These are phyloP conservation scores for Xiphophorus birchmanni DNA, from an alignment of 2,797 vertebrate species.

Conservation along the genomic window DNA sequence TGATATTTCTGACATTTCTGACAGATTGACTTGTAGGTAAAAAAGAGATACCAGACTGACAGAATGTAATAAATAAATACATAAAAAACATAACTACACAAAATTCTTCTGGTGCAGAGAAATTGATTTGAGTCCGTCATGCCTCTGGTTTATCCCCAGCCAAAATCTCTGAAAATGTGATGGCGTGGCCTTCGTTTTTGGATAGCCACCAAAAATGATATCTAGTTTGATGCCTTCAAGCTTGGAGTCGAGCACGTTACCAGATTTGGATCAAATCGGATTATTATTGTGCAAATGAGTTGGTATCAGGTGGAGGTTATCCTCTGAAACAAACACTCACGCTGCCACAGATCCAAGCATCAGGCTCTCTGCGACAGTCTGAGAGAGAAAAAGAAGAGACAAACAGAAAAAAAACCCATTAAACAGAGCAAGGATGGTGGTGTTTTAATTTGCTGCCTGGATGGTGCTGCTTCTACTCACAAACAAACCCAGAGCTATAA, in stretches of 20 bases:
- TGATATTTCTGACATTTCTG: slow-evolving; percentile 31
- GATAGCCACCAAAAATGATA: slow-evolving; percentile 42
- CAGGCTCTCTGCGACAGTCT: slow-evolving; percentile 84
- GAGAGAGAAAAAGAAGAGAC: slow-evolving; percentile 21
- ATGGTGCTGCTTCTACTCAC: slow-evolving; percentile 80
- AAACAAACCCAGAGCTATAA: slow-evolving; percentile 86
- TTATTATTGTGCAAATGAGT: slow-evolving; percentile 62
- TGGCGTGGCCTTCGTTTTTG: slow-evolving; percentile 40
- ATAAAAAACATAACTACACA: slow-evolving; percentile 25
- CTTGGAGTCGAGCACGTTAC: slow-evolving; percentile 21
- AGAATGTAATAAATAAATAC: slow-evolving; percentile 6
- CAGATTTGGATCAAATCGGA: slow-evolving; percentile 52
- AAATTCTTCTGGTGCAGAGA: background rate
- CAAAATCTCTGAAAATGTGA: slow-evolving; percentile 16
- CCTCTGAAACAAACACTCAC: slow-evolving; percentile 75
- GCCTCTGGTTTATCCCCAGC: slow-evolving; percentile 20
- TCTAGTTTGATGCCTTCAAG: slow-evolving; percentile 48
- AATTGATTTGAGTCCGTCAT: slow-evolving; percentile 29
- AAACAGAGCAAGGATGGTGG: slow-evolving; percentile 53
- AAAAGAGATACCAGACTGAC: slow-evolving; percentile 9
- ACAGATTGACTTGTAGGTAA: slow-evolving; percentile 18
- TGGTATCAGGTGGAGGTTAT: slow-evolving; percentile 43
- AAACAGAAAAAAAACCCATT: slow-evolving; percentile 39
- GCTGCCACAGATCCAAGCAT: slow-evolving; percentile 82
- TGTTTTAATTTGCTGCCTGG: slow-evolving; percentile 68